These are phyloP conservation scores for Thumatha senex DNA, from an alignment of 2,888 invertebrate species.

Conservation along the genomic window DNA sequence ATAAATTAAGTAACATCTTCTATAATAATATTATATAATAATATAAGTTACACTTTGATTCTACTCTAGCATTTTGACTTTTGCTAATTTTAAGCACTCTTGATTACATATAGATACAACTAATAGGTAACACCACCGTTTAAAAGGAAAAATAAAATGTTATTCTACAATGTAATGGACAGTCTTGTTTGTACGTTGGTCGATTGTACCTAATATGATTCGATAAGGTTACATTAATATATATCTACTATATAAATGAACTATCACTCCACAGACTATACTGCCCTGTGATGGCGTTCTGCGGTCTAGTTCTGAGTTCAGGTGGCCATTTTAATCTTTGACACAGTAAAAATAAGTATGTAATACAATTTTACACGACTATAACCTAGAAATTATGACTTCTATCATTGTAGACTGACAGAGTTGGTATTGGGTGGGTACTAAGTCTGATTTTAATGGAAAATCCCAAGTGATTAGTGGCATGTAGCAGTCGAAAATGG, in stretches of 20 bases:
- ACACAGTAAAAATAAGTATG: no score
- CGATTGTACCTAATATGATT: constrained; percentile 49
- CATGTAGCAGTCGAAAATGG: no score
- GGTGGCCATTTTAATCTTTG: no score
- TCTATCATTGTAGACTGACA: no score
- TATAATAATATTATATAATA: constrained; percentile 21
- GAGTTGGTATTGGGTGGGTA: no score
- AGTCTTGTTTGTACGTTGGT: constrained; percentile 79
- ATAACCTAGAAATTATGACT: no score
- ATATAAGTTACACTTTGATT: constrained; percentile 21
- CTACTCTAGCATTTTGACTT: constrained; percentile 20
- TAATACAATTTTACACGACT: no score
- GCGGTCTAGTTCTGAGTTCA: no score
- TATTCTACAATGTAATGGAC: constrained; percentile 31
- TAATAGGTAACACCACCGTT: constrained; percentile 79
- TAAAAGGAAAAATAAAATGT: constrained; percentile 39
- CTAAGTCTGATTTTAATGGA: no score
- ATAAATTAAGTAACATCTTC: constrained; percentile 61
- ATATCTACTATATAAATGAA: constrained; percentile 19
- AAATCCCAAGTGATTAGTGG: no score
- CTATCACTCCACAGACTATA: no score
- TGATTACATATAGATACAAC: constrained; percentile 34
- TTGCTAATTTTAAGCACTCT: constrained; percentile 10
- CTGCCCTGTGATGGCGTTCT: no score
- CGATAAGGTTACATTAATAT: constrained; percentile 19